These are phyloP conservation scores for Vireo altiloquus DNA, from an alignment of 2,113 vertebrate genomes.

Conservation along the genomic window DNA sequence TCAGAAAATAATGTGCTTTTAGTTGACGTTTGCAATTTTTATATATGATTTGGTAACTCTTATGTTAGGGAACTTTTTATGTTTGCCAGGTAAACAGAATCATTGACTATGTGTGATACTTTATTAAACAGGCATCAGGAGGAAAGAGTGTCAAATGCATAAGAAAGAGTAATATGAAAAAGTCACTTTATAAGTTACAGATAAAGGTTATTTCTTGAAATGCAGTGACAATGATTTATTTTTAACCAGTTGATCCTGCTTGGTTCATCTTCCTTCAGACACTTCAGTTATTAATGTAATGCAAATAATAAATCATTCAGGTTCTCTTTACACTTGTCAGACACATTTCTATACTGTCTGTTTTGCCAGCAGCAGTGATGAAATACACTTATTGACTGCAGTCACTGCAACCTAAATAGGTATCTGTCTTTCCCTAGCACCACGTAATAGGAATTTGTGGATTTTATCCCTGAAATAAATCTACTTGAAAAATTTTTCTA, in stretches of 20 bases:
- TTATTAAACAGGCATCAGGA: neutral
- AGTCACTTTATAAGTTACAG: neutral
- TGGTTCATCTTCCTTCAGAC: conserved; percentile 14
- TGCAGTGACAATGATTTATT: neutral
- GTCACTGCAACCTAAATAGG: neutral
- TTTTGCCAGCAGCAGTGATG: conserved; percentile 41
- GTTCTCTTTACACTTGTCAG: conserved; percentile 30
- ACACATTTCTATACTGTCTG: neutral
- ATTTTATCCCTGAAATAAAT: conserved; percentile 9
- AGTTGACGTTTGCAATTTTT: neutral
- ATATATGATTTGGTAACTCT: neutral
- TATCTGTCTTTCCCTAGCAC: conserved; percentile 10
- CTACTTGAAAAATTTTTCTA: neutral
- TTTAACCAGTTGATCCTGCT: conserved; percentile 9
- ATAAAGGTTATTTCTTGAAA: neutral
- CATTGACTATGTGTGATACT: neutral
- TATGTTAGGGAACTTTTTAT: neutral
- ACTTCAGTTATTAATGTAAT: conserved; percentile 34
- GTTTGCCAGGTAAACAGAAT: neutral
- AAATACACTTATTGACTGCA: conserved; percentile 38
- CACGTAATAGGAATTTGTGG: neutral
- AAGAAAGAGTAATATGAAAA: neutral
- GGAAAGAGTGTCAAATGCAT: neutral
- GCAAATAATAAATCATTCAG: conserved; percentile 6
- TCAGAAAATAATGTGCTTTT: neutral